phyloP scores from a whole-genome alignment of 2,797 vertebrate genomes.

The Syndactyla subalaris region DNA sequence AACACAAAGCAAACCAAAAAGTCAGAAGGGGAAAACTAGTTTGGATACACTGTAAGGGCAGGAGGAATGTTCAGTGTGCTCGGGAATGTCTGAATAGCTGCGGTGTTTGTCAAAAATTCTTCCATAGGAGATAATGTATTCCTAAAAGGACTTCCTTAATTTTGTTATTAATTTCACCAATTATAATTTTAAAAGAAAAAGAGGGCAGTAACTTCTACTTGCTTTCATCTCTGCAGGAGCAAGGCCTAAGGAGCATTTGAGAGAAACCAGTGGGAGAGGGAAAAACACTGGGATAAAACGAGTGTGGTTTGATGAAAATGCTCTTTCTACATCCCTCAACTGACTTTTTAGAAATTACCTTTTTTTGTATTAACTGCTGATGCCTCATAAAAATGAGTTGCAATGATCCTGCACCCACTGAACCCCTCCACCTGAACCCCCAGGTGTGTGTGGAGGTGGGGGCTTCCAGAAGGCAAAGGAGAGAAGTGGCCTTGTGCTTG shows the following conservation, averaged over 20 bases:
- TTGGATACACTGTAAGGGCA: not conserved
- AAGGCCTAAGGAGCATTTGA: not conserved
- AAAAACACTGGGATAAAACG: not conserved
- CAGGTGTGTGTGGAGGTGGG: not conserved
- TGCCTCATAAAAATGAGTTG: not conserved
- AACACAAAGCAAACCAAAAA: not conserved
- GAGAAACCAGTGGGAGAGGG: not conserved
- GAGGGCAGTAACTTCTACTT: not conserved
- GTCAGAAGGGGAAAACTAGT: not conserved
- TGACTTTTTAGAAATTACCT: not conserved
- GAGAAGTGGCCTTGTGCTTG: rapidly evolving
- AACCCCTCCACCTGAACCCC: not conserved
- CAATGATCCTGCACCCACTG: not conserved
- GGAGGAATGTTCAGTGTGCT: not conserved
- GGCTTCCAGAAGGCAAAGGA: not conserved
- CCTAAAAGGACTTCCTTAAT: not conserved
- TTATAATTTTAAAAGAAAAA: not conserved
- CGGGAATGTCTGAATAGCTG: not conserved
- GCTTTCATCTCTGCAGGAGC: not conserved
- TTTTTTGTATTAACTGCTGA: not conserved
- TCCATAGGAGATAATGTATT: not conserved
- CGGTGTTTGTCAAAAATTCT: not conserved
- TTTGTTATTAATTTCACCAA: not conserved
- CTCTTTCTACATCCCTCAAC: not conserved
- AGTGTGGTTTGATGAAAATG: not conserved